phyloP scores from a whole-genome alignment of 2,888 invertebrate species.

The Brachypterus glaber region DNA sequence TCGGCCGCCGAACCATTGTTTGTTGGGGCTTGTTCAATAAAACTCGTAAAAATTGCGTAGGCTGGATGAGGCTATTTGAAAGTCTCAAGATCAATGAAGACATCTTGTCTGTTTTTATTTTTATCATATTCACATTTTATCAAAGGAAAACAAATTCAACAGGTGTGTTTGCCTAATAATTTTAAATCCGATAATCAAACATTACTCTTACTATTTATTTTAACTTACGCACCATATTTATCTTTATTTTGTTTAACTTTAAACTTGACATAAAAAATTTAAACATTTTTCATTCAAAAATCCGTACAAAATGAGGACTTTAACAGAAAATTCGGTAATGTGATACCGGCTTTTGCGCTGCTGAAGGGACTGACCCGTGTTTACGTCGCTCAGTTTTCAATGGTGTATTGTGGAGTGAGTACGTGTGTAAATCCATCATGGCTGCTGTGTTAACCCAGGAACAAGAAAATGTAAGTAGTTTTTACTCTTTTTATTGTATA shows the following conservation, averaged over 20 bases:
- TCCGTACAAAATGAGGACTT: not conserved
- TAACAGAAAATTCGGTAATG: not conserved
- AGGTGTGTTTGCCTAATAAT: not conserved
- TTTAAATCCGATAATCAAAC: not conserved
- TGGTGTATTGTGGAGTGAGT: constrained; percentile 10
- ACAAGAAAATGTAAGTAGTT: constrained; percentile 67
- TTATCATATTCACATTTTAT: not conserved
- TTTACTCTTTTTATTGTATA: too few species aligned
- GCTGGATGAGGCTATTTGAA: too few species aligned
- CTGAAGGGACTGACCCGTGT: not conserved
- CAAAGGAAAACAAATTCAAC: not conserved
- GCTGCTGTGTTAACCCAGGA: constrained; percentile 67
- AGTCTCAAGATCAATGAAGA: too few species aligned
- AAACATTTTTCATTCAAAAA: not conserved
- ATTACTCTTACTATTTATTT: too few species aligned
- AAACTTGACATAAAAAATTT: constrained; percentile 1
- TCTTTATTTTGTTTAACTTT: too few species aligned
- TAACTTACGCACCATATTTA: too few species aligned
- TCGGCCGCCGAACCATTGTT: too few species aligned
- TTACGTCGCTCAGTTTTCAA: constrained; percentile 5
- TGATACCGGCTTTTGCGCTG: not conserved
- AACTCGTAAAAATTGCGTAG: too few species aligned
- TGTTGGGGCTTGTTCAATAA: too few species aligned
- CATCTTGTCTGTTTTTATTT: not conserved
- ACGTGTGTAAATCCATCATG: constrained; percentile 40